Base-by-base conservation (phyloP, 1,140 invertebrate species). In the Platyscapa corneri region DNA sequence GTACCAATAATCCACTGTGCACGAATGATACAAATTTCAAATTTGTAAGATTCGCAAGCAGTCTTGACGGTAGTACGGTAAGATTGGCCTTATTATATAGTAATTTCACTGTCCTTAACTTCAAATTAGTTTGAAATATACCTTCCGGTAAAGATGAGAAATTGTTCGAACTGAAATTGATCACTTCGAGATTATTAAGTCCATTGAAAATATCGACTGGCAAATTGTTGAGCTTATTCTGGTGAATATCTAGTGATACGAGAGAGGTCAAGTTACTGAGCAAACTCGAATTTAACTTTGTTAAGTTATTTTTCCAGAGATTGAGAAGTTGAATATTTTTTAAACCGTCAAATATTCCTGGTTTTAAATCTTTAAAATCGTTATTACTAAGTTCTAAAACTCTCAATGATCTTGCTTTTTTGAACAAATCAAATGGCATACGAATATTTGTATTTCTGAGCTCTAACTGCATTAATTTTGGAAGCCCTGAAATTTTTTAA, bases 301-400 rank as follows among this genome's bases (percentile, higher is more conserved):
- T 92, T 92, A 70, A 96, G 83, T 94, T 94, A 87, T 95, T 96
- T 87, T 94, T 94, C 95, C 95, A 95, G 60, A 96, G 89, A 86
- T 95, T 95, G 49, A 96, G 89, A 78, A 94, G 93, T 87, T 93
- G 91, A 72, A 96, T 89, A 74, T 94, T 94, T n/a, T 92, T 91
- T 84, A 95, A 93, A 90, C 95, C 94, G 74, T 93, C 92, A 88
- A 96, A 96, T 56, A 95, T 91, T 23, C 94, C 94, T 6, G 92
- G 91, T 14, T 94, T n/a, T 27, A 82, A 23, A 0, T 20, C 23
- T 42, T 56, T 74, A 14, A 86, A 7, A 16, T 56, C 34, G 16
- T 86, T 86, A 10, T 7, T 5, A n/a, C 84, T 78, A 30, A 86
- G 79, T 39, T 86, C 84, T 5, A 86, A 42, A 1, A 60, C 46